A percentile compares a stretch with the other conserved stretches of the same genome.
phyloP scores from a whole-genome alignment of 2,113 vertebrate genomes.

The Rhea pennata region DNA sequence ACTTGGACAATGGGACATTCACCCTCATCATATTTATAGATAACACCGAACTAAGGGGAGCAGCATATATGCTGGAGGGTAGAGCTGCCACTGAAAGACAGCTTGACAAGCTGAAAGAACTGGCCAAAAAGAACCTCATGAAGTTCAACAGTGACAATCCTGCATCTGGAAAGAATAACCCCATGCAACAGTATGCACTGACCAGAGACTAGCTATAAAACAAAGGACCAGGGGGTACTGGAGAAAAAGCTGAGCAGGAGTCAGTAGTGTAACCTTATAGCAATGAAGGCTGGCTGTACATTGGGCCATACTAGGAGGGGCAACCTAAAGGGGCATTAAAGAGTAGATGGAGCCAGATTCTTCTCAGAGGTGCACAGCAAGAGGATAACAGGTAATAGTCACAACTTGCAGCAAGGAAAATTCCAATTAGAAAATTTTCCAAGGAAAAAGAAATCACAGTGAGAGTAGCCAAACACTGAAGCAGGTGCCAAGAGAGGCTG shows the following conservation, averaged over 20 bases:
- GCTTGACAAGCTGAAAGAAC: background rate
- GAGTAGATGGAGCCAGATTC: background rate
- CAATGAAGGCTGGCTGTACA: background rate
- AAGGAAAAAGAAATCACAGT: background rate
- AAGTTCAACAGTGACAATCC: background rate
- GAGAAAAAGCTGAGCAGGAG: background rate
- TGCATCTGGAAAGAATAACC: background rate
- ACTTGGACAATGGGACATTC: background rate
- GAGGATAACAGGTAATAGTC: background rate
- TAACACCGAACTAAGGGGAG: background rate
- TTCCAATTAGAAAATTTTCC: background rate
- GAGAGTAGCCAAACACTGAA: background rate
- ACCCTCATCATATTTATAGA: background rate
- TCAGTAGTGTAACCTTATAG: background rate
- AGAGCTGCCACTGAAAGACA: background rate
- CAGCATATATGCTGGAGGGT: background rate
- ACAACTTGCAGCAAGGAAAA: background rate
- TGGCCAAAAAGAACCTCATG: background rate
- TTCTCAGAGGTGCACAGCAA: background rate
- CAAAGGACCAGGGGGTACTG: background rate
- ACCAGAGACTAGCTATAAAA: background rate
- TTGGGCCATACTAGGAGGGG: no score
- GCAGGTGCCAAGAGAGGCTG: background rate
- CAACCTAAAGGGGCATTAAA: background rate
- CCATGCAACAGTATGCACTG: background rate